Evolutionary conservation across 2,888 invertebrate genomes (phyloP).

Genomic region (Aleiodes leptofemur): DNA sequence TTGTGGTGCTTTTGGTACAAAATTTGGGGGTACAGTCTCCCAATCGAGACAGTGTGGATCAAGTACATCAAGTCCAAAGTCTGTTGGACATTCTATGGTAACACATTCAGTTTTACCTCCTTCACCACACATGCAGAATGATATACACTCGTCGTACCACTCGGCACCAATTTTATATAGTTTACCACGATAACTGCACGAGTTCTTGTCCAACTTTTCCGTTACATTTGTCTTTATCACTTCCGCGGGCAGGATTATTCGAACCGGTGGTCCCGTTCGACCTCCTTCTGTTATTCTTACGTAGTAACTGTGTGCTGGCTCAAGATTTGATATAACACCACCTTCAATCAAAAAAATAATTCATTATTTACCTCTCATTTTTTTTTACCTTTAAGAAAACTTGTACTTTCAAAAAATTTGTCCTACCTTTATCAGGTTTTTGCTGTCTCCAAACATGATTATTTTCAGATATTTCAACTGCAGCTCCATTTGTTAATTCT

Average conservation of each 20-base stretch:
- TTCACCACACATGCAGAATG: constrained; percentile 86
- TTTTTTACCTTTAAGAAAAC: not conserved
- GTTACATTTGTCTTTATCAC: constrained; percentile 68
- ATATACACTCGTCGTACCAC: constrained; percentile 86
- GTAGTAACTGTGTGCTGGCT: constrained; percentile 73
- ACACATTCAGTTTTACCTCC: constrained; percentile 83
- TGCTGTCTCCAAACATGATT: constrained; percentile 71
- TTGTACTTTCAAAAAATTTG: not conserved
- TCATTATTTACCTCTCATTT: not conserved
- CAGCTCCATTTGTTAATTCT: constrained; percentile 64
- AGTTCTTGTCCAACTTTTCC: constrained; percentile 65
- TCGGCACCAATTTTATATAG: constrained; percentile 75
- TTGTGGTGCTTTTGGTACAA: constrained; percentile 83
- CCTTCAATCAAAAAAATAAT: constrained; percentile 57
- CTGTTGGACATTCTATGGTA: constrained; percentile 88
- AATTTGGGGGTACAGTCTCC: constrained; percentile 87
- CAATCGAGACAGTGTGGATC: constrained; percentile 91
- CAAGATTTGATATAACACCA: constrained; percentile 69
- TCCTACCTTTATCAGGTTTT: constrained; percentile 67
- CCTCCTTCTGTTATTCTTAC: constrained; percentile 71
- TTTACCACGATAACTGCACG: constrained; percentile 70
- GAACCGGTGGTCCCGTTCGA: constrained; percentile 66
- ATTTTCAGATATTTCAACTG: constrained; percentile 69
- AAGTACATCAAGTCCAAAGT: constrained; percentile 89
- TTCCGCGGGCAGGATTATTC: constrained; percentile 69